Conservation (phyloP, 2,113 vertebrate species). For the Puntigrus tetrazona region DNA sequence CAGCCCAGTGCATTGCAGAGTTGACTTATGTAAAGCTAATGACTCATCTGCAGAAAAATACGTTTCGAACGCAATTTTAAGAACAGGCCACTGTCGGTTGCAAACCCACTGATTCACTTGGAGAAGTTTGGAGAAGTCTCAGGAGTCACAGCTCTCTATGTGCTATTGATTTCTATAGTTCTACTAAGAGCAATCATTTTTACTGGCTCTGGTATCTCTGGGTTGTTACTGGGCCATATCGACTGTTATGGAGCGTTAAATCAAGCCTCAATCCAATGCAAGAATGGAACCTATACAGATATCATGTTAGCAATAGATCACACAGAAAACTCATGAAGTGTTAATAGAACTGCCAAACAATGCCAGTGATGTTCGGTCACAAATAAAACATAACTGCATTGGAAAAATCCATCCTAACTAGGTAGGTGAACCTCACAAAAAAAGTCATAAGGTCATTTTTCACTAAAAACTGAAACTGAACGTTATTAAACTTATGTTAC, state of each 20-base stretch:
- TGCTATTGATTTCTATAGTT: slow-evolving; percentile 37
- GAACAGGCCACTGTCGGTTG: background rate
- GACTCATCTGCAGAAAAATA: slow-evolving; percentile 19
- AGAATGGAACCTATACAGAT: slow-evolving; percentile 1
- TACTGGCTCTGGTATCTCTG: background rate
- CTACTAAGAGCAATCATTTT: slow-evolving; percentile 17
- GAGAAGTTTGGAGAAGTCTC: slow-evolving; percentile 6
- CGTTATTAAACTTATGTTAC: background rate
- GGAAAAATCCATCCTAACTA: background rate
- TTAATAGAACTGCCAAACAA: background rate
- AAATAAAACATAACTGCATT: slow-evolving; percentile 12
- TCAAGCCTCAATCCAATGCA: slow-evolving; percentile 10
- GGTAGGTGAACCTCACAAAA: background rate
- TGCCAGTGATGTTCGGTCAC: background rate
- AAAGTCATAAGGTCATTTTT: background rate
- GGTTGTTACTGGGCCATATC: background rate
- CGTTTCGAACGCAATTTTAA: background rate
- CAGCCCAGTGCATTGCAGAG: background rate
- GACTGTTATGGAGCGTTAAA: slow-evolving; percentile 9
- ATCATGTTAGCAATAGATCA: slow-evolving; percentile 7
- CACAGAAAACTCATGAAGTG: slow-evolving; percentile 19
- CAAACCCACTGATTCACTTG: slow-evolving; percentile 6
- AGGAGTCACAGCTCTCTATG: background rate
- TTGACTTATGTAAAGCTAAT: slow-evolving; percentile 17
- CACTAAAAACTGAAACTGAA: too few relatives aligned